Evolutionary conservation across 2,113 vertebrate genomes (phyloP), one percentile per base, ranked within the genome.

Genomic region (Galeopterus variegatus): DNA sequence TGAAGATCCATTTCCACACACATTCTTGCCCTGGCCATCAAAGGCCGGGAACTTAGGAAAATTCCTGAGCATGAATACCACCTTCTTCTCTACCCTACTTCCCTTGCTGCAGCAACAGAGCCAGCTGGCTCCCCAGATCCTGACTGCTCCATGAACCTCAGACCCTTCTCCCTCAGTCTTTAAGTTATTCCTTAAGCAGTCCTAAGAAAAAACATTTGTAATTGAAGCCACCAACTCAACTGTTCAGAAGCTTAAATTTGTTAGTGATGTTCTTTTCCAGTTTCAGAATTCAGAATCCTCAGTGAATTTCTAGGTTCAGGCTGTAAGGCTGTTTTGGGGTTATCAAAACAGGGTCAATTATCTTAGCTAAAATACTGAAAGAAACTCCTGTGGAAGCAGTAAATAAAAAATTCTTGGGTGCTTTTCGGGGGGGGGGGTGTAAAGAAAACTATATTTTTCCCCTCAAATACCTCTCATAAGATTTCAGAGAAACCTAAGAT

Each of bases 311-410:
- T 79, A 60, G 50, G 4, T 41, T 75, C 72, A 81, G 64, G 56
- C 79, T 95, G 85, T 80, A 58, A 23, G 41, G 60, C 6, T 56
- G 21, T 72, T 50, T 60, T 1, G 54, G 17, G 58, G 21, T 21
- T 84, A 50, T 31, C 28, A 70, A 93, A 94, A 88, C 14, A 96
- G 15, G 72, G 28, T 69, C 58, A 86, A 48, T 81, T 26, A 77
- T 45, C 58, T 65, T 31, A 48, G 33, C 36, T 95, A 81, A 97
- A 93, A 88, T 69, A 36, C 24, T 31, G 21, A 62, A 28, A 89
- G 21, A 73, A 81, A 75, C 18, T 24, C 76, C 65, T 70, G 33
- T 21, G 69, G 33, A 93, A 96, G 13, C 33, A 65, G 26, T 36
- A 70, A 83, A 77, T 15, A 89, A 80, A 24, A 23, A 75, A 82